Evolutionary conservation across 2,888 invertebrate genomes (phyloP).

Genomic region (Timema cristinae): DNA sequence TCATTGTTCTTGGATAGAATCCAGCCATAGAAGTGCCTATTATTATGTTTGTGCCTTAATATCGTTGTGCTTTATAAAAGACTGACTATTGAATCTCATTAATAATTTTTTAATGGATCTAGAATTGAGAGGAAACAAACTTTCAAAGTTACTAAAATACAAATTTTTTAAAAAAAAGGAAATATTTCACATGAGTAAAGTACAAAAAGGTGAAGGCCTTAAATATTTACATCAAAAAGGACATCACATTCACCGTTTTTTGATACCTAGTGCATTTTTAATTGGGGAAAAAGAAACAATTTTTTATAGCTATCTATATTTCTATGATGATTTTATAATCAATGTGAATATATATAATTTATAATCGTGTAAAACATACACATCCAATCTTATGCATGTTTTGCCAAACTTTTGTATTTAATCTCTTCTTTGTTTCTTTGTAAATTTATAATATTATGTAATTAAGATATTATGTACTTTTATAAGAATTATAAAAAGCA

Average conservation of each 20-base stretch:
- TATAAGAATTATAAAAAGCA: constrained; percentile 20
- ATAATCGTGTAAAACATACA: constrained; percentile 6
- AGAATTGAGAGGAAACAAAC: too few relatives aligned
- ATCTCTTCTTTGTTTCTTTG: constrained; percentile 21
- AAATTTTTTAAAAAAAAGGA: not conserved
- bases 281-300: not conserved
- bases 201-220: constrained; percentile 14
- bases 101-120: not conserved
- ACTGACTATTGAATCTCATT: constrained; percentile 20
- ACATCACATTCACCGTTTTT: constrained; percentile 12
- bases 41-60: constrained; percentile 15
- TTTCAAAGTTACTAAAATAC: too few relatives aligned
- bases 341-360: constrained; percentile 15
- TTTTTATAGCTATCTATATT: constrained; percentile 3
- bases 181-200: not conserved
- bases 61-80: constrained; percentile 13
- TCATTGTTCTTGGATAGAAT: not conserved
- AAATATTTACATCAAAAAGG: constrained; percentile 4
- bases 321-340: constrained; percentile 2
- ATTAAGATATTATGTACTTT: constrained; percentile 15
- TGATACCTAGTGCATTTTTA: not conserved
- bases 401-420: constrained; percentile 20
- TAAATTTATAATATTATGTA: constrained; percentile 22
- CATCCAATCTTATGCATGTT: constrained; percentile 23
- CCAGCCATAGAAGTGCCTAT: constrained; percentile 13